Base-by-base conservation (phyloP, 2,113 vertebrate genomes). In the Cyphotilapia sp. region DNA sequence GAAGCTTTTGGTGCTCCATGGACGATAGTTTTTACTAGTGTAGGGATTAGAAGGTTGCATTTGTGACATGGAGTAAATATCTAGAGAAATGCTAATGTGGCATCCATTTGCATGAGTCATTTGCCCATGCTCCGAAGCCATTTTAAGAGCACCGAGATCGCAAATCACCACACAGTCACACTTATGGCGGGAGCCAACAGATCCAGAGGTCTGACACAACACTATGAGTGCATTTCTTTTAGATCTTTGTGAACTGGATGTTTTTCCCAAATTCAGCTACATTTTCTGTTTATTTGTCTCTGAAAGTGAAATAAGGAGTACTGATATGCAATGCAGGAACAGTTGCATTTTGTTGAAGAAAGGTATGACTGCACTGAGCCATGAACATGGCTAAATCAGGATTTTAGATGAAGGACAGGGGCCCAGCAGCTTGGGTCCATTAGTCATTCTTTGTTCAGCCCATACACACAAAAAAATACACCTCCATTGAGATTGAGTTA, bases 41-140 rank as follows among this genome's bases (percentile, higher is more conserved):
- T 27, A 4, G 24, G 80, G 76, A 66, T 47, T 27, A 74, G 22
- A 53, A 87, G 61, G 81, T 80, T 51, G 74, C 29, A 7, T 90
- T 88, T 86, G 38, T 40, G 57, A 69, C 69, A 66, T 74, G 86
- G 89, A 85, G 91, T 92, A 93, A 92, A 94, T 90, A 93, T 91
- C 78, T 86, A 71, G 69, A 88, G 84, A 92, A 93, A 94, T 91
- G 90, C 90, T 91, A 93, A 94, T 92, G 87, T 66, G 94, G 91
- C 88, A 88, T 85, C 94, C 94, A 94, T 95, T 96, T 95, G 94
- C 95, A 92, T 81, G 91, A 92, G 82, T 90, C 94, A 92, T 86
- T 92, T 88, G 91, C 85, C 82, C 87, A 17, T 88, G 87, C 87
- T 86, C 85, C 69, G 92, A 93, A 91, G 94, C 94, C 94, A 95